phyloP scores from a whole-genome alignment of 2,113 vertebrate species.

The Pteruthius melanotis region DNA sequence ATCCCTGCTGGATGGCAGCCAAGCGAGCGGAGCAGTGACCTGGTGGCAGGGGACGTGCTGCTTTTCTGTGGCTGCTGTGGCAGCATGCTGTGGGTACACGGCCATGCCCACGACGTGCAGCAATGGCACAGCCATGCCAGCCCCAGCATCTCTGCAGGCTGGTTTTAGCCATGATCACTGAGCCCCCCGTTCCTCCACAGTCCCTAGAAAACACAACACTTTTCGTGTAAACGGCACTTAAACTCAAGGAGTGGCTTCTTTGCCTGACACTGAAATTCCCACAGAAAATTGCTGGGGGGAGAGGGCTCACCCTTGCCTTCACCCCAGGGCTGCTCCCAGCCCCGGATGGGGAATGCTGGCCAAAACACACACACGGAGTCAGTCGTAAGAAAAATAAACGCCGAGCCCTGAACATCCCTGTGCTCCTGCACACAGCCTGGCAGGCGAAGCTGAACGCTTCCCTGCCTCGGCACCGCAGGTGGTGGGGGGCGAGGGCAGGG shows the following conservation, averaged over 20 bases:
- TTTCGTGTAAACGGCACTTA: not conserved
- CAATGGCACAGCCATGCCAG: not conserved
- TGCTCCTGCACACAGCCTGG: not conserved
- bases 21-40: not conserved
- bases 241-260: not conserved
- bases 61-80: not conserved
- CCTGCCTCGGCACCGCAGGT: not conserved
- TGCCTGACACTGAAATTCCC: not conserved
- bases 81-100: not conserved
- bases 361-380: conserved; percentile 12
- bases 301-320: not conserved
- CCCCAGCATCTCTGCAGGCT: not conserved
- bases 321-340: not conserved
- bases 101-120: accelerated
- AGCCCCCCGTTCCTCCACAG: not conserved
- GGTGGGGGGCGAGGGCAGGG: not conserved
- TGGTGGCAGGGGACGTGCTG: not conserved
- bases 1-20: not conserved
- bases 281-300: not conserved
- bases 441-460: not conserved
- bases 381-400: not conserved
- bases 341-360: not conserved
- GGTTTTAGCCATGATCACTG: accelerated
- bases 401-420: not conserved
- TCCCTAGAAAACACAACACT: not conserved